Conservation (phyloP, 1,140 invertebrate genomes). For the Drosophila varians region DNA sequence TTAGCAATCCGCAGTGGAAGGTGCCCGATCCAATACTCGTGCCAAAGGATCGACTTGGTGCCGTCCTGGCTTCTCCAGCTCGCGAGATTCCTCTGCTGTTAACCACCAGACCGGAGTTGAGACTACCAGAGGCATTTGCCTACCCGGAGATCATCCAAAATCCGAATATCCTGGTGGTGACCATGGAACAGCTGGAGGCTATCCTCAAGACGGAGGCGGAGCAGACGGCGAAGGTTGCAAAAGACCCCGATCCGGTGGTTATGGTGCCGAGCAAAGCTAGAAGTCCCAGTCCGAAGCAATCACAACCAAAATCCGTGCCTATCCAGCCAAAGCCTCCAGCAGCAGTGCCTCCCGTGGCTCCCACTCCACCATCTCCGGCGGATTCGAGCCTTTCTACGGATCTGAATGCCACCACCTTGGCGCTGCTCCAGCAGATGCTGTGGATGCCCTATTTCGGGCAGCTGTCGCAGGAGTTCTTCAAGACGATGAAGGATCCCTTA, state of each 20-base stretch:
- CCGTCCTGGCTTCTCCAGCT: slow-evolving; percentile 89
- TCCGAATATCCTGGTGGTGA: slow-evolving; percentile 91
- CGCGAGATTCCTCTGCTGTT: slow-evolving; percentile 90
- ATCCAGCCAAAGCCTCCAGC: slow-evolving; percentile 19
- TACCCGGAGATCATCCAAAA: slow-evolving; percentile 89
- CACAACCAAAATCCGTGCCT: slow-evolving; percentile 21
- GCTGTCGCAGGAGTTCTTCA: slow-evolving; percentile 85
- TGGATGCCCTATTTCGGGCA: slow-evolving; percentile 89
- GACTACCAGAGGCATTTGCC: slow-evolving; percentile 88
- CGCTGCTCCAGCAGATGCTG: slow-evolving; percentile 88
- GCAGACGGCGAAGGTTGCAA: slow-evolving; percentile 61
- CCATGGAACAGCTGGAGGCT: slow-evolving; percentile 89
- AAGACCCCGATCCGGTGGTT: slow-evolving; percentile 34
- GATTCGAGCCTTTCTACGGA: slow-evolving; percentile 85
- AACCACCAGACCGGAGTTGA: slow-evolving; percentile 88
- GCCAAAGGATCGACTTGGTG: slow-evolving; percentile 89
- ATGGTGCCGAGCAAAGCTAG: slow-evolving; percentile 29
- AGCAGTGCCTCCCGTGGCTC: slow-evolving; percentile 14
- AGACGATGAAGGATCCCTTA: slow-evolving; percentile 84
- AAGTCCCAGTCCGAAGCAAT: slow-evolving; percentile 47
- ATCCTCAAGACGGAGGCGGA: slow-evolving; percentile 86
- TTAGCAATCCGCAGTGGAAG: slow-evolving; percentile 87
- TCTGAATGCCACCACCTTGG: slow-evolving; percentile 87
- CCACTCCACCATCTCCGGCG: slow-evolving; percentile 49
- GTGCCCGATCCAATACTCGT: slow-evolving; percentile 92